phyloP scores from a whole-genome alignment of 2,797 vertebrate species.

The Danio albolineatus region DNA sequence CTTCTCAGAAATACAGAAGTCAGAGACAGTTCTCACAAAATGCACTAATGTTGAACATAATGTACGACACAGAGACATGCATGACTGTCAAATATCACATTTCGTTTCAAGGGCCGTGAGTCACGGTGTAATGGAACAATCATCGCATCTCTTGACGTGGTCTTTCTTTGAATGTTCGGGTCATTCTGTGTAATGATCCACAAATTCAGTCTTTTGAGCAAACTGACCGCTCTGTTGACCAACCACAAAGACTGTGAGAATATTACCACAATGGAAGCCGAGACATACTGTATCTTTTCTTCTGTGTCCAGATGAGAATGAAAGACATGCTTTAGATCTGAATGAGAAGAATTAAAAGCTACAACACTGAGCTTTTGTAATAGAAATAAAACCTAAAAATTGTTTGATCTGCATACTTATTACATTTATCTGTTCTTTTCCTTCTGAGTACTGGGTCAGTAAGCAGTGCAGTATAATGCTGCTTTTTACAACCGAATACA shows the following conservation, averaged over 20 bases:
- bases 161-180: constrained; percentile 42
- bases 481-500: too few relatives aligned
- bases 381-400: constrained; percentile 15
- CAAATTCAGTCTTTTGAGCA: constrained; percentile 54
- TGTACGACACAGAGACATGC: constrained; percentile 1
- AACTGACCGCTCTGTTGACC: constrained; percentile 45
- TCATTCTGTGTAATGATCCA: constrained; percentile 53
- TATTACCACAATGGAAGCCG: constrained; percentile 45
- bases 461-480: too few relatives aligned
- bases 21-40: constrained; percentile 20
- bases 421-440: background rate
- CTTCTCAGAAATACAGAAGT: constrained; percentile 28
- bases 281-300: constrained; percentile 39
- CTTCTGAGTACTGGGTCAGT: background rate
- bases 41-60: constrained; percentile 14
- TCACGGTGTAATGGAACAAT: constrained; percentile 48
- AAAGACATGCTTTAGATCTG: constrained; percentile 27
- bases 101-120: background rate
- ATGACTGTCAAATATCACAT: constrained; percentile 28
- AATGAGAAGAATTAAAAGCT: constrained; percentile 47
- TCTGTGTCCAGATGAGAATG: constrained; percentile 31
- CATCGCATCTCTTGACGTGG: constrained; percentile 41
- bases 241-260: constrained; percentile 42
- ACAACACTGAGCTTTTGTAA: constrained; percentile 28
- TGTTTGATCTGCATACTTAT: background rate